Percentiles rank a stretch among this genome's conserved stretches.
Conservation (phyloP, 2,113 vertebrate species). For the Nothobranchius furzeri region DNA sequence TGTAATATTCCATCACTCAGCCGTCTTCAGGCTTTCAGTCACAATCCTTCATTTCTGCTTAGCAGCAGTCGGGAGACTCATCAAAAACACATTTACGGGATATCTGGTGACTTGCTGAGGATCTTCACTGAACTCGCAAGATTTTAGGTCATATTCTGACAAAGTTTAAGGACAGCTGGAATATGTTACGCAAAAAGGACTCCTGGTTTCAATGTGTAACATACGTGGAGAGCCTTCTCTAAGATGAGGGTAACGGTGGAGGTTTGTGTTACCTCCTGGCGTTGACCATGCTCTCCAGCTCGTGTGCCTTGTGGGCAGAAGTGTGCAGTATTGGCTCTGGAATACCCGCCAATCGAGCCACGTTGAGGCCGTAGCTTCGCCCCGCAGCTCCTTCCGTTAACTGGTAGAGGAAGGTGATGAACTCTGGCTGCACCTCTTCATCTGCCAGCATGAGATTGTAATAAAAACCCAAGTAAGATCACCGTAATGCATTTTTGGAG, state of each 20-base stretch:
- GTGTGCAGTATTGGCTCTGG: constrained; percentile 86
- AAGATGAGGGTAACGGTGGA: background rate
- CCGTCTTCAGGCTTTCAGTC: constrained; percentile 22
- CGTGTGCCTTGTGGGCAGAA: constrained; percentile 89
- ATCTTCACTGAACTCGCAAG: background rate
- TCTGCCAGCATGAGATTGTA: constrained; percentile 43
- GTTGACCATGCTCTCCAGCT: constrained; percentile 85
- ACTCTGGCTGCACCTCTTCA: constrained; percentile 83
- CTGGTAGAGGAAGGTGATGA: constrained; percentile 96
- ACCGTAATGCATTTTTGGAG: background rate
- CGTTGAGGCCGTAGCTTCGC: constrained; percentile 94
- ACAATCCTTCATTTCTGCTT: background rate
- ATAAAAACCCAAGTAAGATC: background rate
- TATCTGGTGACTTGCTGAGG: background rate
- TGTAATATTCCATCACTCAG: constrained; percentile 13
- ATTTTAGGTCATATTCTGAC: background rate
- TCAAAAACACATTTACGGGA: background rate
- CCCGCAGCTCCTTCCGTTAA: constrained; percentile 90
- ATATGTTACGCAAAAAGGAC: background rate
- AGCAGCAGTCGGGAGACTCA: background rate
- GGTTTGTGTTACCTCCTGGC: constrained; percentile 82
- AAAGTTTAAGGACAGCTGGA: background rate
- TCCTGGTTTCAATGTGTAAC: background rate
- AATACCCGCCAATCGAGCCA: constrained; percentile 91
- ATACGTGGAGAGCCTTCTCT: background rate